A percentile compares a stretch with the other conserved stretches of the same genome.
These are phyloP conservation scores for Aelia acuminata DNA, from an alignment of 2,888 invertebrate species.

Conservation along the genomic window DNA sequence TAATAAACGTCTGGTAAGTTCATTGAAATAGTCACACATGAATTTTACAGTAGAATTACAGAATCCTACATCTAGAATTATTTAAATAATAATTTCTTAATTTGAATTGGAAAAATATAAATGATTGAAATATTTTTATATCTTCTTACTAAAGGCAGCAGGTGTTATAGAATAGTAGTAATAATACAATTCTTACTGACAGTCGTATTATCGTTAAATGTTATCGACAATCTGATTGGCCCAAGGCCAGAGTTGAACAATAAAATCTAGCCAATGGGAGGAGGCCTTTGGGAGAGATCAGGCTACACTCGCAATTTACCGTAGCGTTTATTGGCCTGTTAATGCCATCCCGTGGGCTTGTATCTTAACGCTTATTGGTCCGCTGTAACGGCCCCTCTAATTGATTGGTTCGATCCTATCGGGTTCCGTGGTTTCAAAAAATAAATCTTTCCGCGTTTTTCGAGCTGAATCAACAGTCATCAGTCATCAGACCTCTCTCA, in stretches of 20 bases:
- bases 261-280: background rate
- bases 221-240: constrained; percentile 6
- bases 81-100: no score
- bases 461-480: no score
- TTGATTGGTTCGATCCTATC: background rate
- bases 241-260: background rate
- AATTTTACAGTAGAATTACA: no score
- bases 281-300: constrained; percentile 32
- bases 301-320: background rate
- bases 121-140: background rate
- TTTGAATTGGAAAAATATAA: no score
- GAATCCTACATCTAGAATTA: no score
- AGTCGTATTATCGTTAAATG: constrained; percentile 25
- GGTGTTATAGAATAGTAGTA: background rate
- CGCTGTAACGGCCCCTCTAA: background rate
- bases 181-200: background rate
- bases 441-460: no score
- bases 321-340: background rate
- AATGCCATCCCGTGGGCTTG: background rate
- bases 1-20: no score
- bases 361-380: constrained; percentile 7
- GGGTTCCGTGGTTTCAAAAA: no score
- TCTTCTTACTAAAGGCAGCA: background rate
- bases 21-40: no score
- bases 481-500: no score